Base-by-base conservation (phyloP, 37 sponge, comb jelly and placozoan species). In the Halisarca cf. caerulea region DNA sequence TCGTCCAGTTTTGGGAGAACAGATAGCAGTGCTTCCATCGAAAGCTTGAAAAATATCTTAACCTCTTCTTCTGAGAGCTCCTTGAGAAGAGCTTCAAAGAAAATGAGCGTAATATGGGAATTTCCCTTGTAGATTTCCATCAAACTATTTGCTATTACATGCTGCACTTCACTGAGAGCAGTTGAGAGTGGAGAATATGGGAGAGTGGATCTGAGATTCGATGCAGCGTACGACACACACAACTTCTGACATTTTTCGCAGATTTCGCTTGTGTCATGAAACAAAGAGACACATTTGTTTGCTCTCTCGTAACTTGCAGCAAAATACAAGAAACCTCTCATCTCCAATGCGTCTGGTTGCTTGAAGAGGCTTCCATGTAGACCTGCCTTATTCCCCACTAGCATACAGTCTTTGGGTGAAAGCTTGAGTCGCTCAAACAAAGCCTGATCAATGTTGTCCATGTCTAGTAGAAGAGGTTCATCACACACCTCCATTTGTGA, bases 391-490 rank as follows among this genome's bases (percentile, higher is more conserved):
- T 44, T 43, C 9, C n/a, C 6, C 25, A 4, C 36, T 8, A 74
- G 42, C 44, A 42, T 24, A 20, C 39, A n/a, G 7, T 40, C 23
- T n/a, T 41, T 37, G 1, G 34, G 18, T 27, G 62, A 32, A 43
- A 88, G 21, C 32, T 81, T 66, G 9, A 88, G 33, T 38, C 92
- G 81, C 42, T 92, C 86, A 0, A 66, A 68, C 17, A 88, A 42
- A 57, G 78, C 79, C 88, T 88, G 80, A 25, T 74, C 77, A 20
- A 74, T 8, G 44, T 44, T 40, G 25, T 37, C 39, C 45, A 36
- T 37, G 36, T 21, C 36, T n/a, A 74, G 6, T 2, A 74, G 42
- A 5, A 38, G 45, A 37, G 42, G 23, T 38, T 74, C 77, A 20
- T 44, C 77, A 37, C 32, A 24, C 9, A 44, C 77, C 8, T 23